Evolutionary conservation across 1,140 invertebrate species (phyloP).

Genomic region (Nasonia vitripennis): DNA sequence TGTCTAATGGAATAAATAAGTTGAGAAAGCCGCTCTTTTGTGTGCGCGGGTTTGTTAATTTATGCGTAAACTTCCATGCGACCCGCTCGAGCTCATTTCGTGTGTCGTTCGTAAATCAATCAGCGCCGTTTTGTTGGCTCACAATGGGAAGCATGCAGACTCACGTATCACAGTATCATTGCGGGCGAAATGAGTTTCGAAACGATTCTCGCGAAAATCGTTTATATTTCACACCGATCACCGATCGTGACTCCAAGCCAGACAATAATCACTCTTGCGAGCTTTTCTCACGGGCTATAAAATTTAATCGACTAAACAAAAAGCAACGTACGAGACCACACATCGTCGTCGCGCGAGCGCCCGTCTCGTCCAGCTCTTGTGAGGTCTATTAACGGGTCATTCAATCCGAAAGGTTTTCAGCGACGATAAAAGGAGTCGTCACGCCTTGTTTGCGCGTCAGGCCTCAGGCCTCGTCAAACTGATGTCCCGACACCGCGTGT

Average conservation of each 20-base stretch:
- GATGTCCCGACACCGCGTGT: background rate
- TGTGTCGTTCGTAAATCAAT: constrained; percentile 9
- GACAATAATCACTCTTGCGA: too few relatives aligned
- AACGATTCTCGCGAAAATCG: too few relatives aligned
- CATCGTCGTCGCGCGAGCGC: too few relatives aligned
- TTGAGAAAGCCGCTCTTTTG: background rate
- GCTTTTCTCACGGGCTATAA: too few relatives aligned
- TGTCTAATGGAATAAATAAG: background rate
- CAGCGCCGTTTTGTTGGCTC: background rate
- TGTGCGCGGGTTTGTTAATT: background rate
- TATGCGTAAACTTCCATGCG: background rate
- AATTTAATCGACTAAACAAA: too few relatives aligned
- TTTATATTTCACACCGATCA: too few relatives aligned
- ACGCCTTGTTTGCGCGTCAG: constrained; percentile 8
- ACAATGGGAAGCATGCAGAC: too few relatives aligned
- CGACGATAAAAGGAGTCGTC: background rate
- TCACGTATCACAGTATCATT: too few relatives aligned
- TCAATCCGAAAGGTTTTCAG: constrained; percentile 54
- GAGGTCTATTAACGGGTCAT: constrained; percentile 61
- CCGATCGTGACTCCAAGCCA: too few relatives aligned
- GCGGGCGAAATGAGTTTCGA: too few relatives aligned
- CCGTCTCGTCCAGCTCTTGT: constrained; percentile 51
- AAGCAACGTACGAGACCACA: too few relatives aligned
- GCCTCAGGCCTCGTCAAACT: background rate
- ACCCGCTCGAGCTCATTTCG: background rate